Evolutionary conservation across 2,113 vertebrate genomes (phyloP).

Genomic region (Numenius arquata): DNA sequence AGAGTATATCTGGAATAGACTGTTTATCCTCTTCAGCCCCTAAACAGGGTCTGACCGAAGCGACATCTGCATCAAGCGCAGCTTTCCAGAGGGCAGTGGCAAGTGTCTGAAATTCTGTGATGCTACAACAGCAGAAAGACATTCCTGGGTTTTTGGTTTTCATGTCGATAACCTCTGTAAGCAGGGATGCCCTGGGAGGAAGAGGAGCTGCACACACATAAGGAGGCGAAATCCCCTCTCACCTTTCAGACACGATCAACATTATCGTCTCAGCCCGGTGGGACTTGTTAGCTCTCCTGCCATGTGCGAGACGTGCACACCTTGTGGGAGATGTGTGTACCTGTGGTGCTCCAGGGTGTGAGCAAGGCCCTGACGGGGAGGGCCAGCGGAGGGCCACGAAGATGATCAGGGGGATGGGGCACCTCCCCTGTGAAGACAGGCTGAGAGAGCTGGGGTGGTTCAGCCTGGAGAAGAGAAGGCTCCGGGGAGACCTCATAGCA

Average conservation of each 20-base stretch:
- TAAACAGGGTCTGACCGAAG: background rate
- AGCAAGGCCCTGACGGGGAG: background rate
- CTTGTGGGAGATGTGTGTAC: too few relatives aligned
- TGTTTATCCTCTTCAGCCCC: background rate
- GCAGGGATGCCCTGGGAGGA: background rate
- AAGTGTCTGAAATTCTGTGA: background rate
- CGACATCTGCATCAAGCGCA: background rate
- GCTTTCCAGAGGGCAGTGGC: background rate
- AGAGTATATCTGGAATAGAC: background rate
- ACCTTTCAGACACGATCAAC: background rate
- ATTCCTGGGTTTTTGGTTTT: background rate
- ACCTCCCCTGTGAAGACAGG: too few relatives aligned
- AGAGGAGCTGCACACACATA: background rate
- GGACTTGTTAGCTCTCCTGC: background rate
- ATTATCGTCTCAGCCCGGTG: background rate
- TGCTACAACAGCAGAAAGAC: background rate
- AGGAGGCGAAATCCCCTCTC: background rate
- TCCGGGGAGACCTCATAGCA: too few relatives aligned
- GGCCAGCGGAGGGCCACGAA: too few relatives aligned
- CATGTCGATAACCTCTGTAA: rapidly evolving
- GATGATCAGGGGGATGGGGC: too few relatives aligned
- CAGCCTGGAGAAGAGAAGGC: too few relatives aligned
- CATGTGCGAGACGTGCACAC: background rate
- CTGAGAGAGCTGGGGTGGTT: too few relatives aligned
- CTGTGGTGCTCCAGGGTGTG: background rate